A percentile compares a stretch with the other conserved stretches of the same genome.
Evolutionary conservation across 2,888 invertebrate species (phyloP).

Genomic region (Dryadula phaetusa): DNA sequence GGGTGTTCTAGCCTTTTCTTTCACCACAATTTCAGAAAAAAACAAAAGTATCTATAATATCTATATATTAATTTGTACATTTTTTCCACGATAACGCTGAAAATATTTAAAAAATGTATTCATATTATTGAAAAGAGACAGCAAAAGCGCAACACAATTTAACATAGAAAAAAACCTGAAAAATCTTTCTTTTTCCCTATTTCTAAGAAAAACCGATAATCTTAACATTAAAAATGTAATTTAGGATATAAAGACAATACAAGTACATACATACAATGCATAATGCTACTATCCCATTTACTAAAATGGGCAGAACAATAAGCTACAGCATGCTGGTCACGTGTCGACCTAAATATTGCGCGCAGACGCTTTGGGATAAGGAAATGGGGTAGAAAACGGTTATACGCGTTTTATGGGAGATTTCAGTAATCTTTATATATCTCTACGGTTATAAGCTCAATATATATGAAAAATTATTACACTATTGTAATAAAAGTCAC

Average conservation of each 20-base stretch:
- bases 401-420: slow-evolving; percentile 30
- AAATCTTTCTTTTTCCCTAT: too few species aligned
- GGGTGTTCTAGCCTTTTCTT: too few species aligned
- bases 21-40: too few species aligned
- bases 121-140: too few species aligned
- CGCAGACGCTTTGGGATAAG: slow-evolving; percentile 55
- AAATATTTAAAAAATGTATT: too few species aligned
- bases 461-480: slow-evolving; percentile 1
- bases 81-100: too few species aligned
- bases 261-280: slow-evolving; percentile 1
- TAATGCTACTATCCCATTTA: slow-evolving; percentile 17
- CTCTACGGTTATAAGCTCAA: slow-evolving; percentile 9
- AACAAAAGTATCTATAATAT: too few species aligned
- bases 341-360: slow-evolving; percentile 65
- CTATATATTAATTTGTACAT: too few species aligned
- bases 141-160: too few species aligned
- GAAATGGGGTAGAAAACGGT: slow-evolving; percentile 35
- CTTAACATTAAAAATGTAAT: not conserved
- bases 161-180: too few species aligned
- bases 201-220: too few species aligned
- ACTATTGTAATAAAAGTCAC: too few species aligned
- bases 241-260: slow-evolving; percentile 16
- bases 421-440: slow-evolving; percentile 32
- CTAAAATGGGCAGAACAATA: slow-evolving; percentile 15
- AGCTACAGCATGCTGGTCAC: slow-evolving; percentile 56